Conservation (phyloP, 2,888 invertebrate genomes). For the Scrobipalpa costella region DNA sequence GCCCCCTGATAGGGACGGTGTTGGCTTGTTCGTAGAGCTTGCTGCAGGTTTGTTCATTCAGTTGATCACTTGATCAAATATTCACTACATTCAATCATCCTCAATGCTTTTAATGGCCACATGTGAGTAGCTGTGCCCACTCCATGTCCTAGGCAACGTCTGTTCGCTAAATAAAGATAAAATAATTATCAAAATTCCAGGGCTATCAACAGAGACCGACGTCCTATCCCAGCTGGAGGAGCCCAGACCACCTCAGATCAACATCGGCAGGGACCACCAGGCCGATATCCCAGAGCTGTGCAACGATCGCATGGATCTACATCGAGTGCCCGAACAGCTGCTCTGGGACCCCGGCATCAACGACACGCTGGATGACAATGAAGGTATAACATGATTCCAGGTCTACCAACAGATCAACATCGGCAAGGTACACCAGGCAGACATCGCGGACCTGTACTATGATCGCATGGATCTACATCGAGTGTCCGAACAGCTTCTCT, state of each 20-base stretch:
- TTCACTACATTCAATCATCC: too few relatives aligned
- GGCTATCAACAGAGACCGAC: constrained; percentile 55
- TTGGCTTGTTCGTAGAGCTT: constrained; percentile 88
- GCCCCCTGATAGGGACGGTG: constrained; percentile 93
- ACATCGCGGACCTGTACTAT: constrained; percentile 83
- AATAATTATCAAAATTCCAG: constrained; percentile 36
- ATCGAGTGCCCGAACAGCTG: constrained; percentile 85
- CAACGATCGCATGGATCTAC: constrained; percentile 74
- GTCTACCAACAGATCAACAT: constrained; percentile 84
- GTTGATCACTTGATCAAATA: too few relatives aligned
- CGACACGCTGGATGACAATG: constrained; percentile 85
- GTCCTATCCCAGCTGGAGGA: constrained; percentile 63
- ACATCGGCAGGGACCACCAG: constrained; percentile 93
- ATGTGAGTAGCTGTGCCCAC: too few relatives aligned
- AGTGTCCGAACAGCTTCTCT: constrained; percentile 88
- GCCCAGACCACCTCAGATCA: constrained; percentile 87
- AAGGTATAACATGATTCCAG: constrained; percentile 79
- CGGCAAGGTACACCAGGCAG: constrained; percentile 92
- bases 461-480: constrained; percentile 77
- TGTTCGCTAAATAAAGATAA: too few relatives aligned
- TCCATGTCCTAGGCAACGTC: too few relatives aligned
- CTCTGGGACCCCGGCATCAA: constrained; percentile 94
- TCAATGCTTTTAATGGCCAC: too few relatives aligned
- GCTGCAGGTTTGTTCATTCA: constrained; percentile 50
- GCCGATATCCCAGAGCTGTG: constrained; percentile 86